Evolutionary conservation across 2,888 invertebrate species (phyloP).

Genomic region (Drosophila helvetica): DNA sequence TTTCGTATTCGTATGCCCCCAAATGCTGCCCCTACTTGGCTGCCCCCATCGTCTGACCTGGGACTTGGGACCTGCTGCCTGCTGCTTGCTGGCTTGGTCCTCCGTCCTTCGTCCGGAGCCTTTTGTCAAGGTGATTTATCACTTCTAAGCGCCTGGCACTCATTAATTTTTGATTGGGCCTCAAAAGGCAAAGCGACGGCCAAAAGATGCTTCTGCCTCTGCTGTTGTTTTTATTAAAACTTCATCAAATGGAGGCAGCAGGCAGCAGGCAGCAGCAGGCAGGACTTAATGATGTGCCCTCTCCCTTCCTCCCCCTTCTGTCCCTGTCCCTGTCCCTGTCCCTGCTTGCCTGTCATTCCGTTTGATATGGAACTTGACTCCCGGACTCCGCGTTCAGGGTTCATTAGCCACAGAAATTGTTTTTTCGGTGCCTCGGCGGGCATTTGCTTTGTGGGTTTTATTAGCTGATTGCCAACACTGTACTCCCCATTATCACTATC

Average conservation of each 20-base stretch:
- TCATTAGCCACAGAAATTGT: neutral
- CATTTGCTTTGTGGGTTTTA: neutral
- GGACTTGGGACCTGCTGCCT: conserved; percentile 3
- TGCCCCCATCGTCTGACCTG: conserved; percentile 14
- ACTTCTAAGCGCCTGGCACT: conserved; percentile 81
- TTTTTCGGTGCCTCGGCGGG: neutral
- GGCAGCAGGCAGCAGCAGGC: conserved; percentile 18
- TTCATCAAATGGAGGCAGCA: conserved; percentile 63
- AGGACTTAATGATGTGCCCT: conserved; percentile 62
- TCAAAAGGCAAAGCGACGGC: conserved; percentile 40
- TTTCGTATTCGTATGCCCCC: conserved; percentile 35
- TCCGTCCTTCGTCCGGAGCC: conserved; percentile 43
- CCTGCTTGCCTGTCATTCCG: conserved; percentile 26
- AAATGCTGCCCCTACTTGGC: conserved; percentile 12
- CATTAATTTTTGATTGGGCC: conserved; percentile 82
- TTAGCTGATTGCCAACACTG: neutral
- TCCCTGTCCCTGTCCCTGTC: conserved; percentile 5
- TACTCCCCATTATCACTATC: neutral
- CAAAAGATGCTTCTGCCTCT: conserved; percentile 30
- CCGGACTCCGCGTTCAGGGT: neutral
- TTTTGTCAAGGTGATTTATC: conserved; percentile 81
- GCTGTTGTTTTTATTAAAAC: conserved; percentile 72
- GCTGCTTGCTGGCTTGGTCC: conserved; percentile 18
- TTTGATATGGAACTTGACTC: conserved; percentile 20
- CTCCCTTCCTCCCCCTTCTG: neutral